These are phyloP conservation scores for Echinops telfairi DNA, from an alignment of 2,113 vertebrate species.

Conservation along the genomic window DNA sequence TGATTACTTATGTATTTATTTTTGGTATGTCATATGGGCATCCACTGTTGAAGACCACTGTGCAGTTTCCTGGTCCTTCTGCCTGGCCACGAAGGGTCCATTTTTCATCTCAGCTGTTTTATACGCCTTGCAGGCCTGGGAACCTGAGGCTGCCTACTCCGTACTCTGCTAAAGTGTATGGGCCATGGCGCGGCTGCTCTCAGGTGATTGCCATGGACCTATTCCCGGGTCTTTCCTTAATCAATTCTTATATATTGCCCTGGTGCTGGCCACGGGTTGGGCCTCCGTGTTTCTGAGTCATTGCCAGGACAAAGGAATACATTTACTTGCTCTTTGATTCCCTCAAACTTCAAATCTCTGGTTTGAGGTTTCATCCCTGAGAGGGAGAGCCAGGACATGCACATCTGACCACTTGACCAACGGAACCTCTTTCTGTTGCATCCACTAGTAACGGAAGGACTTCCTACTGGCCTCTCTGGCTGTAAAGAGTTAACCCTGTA, in stretches of 20 bases:
- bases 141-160: no score
- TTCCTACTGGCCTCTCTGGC: neutral
- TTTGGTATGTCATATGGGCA: no score
- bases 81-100: no score
- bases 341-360: neutral
- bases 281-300: neutral
- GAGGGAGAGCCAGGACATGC: neutral
- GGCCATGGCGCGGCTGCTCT: neutral
- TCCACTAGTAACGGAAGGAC: neutral
- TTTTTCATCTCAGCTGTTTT: no score
- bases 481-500: neutral
- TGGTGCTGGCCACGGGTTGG: neutral
- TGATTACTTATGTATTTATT: no score
- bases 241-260: neutral
- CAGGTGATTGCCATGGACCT: neutral
- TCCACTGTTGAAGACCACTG: no score
- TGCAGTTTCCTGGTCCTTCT: no score
- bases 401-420: neutral
- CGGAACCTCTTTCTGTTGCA: neutral
- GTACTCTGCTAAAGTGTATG: no score
- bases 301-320: neutral
- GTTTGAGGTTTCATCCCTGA: neutral
- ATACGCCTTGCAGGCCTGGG: no score
- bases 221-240: neutral
- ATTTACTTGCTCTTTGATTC: neutral